Evolutionary conservation across 2,113 vertebrate species (phyloP), one percentile per base, ranked within the genome.

Genomic region (Actenoides lindsayi): DNA sequence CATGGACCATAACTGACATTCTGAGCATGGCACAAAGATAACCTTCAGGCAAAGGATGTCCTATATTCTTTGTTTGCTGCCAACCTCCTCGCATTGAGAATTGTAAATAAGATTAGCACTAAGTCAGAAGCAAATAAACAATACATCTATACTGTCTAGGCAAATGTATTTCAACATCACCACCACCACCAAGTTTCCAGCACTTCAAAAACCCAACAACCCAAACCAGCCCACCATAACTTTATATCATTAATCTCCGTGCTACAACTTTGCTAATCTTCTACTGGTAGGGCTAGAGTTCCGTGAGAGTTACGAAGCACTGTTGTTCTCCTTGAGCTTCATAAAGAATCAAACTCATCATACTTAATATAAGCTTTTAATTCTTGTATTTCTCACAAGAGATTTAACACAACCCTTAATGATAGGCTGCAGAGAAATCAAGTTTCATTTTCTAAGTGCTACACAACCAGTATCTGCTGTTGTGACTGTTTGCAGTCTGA

Each of bases 1-100:
- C 5, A 24, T 0, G 53, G 44, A 76, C 87, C 59, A 35, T 46
- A 95, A 63, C 78, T 68, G 91, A 91, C 83, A 68, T 56, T 88
- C 54, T 83, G n/a, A 42, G 59, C 76, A 77, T 7, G 31, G 87
- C 63, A 90, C 59, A 85, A 69, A 37, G 37, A 93, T 33, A 80
- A 42, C 94, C 92, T 90, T n/a, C 50, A 93, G 94, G 95, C 94
- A 93, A 85, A 94, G 28, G 24, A 69, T 87, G 63, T 20, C 82
- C 94, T 56, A 27, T 48, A 94, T 94, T 68, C 83, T 77, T 80
- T 70, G 31, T 80, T 74, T 89, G 65, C 84, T 89, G 89, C 44
- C 63, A 80, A 20, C 41, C 33, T 90, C 28, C 70, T 24, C 76
- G 65, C 54, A 79, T 1, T 51, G 74, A 76, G 75, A 68, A 60